These are phyloP conservation scores for Lucifuga dentata DNA, from an alignment of 2,113 vertebrate species.

Conservation along the genomic window DNA sequence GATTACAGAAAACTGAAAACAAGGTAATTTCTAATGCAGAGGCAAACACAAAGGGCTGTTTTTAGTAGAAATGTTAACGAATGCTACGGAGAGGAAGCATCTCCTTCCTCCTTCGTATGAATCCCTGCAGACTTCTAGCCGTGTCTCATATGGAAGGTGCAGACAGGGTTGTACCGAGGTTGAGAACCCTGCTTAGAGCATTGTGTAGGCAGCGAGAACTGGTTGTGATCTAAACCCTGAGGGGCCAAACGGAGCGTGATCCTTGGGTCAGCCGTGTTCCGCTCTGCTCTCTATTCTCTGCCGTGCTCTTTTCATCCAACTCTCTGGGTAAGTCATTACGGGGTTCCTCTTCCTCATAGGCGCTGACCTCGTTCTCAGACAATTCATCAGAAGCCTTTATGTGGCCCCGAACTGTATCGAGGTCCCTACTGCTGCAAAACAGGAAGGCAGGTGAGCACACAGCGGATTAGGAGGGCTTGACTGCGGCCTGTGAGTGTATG, in stretches of 20 bases:
- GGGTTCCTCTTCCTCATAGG: slow-evolving; percentile 49
- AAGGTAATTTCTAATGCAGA: slow-evolving; percentile 29
- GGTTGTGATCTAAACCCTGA: slow-evolving; percentile 76
- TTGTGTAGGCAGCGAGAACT: slow-evolving; percentile 58
- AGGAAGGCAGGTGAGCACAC: slow-evolving; percentile 12
- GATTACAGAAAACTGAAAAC: slow-evolving; percentile 36
- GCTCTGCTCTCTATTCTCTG: slow-evolving; percentile 53
- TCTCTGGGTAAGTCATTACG: slow-evolving; percentile 74
- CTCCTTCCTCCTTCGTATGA: slow-evolving; percentile 6
- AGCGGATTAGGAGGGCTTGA: slow-evolving; percentile 57
- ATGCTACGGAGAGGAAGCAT: slow-evolving; percentile 10
- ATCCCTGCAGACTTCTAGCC: slow-evolving; percentile 21
- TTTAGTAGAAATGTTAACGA: slow-evolving; percentile 22
- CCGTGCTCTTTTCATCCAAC: slow-evolving; percentile 60
- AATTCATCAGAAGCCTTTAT: slow-evolving; percentile 42
- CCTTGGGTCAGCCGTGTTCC: slow-evolving; percentile 51
- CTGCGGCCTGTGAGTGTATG: background rate
- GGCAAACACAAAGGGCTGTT: slow-evolving; percentile 41
- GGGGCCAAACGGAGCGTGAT: slow-evolving; percentile 67
- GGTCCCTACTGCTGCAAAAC: slow-evolving; percentile 15
- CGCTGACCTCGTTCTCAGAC: slow-evolving; percentile 38
- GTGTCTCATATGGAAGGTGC: slow-evolving; percentile 24
- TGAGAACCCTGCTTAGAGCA: slow-evolving; percentile 44
- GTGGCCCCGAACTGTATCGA: slow-evolving; percentile 36
- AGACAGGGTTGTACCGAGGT: slow-evolving; percentile 8